phyloP scores from a whole-genome alignment of 2,888 invertebrate species.

The Tipula helvola region DNA sequence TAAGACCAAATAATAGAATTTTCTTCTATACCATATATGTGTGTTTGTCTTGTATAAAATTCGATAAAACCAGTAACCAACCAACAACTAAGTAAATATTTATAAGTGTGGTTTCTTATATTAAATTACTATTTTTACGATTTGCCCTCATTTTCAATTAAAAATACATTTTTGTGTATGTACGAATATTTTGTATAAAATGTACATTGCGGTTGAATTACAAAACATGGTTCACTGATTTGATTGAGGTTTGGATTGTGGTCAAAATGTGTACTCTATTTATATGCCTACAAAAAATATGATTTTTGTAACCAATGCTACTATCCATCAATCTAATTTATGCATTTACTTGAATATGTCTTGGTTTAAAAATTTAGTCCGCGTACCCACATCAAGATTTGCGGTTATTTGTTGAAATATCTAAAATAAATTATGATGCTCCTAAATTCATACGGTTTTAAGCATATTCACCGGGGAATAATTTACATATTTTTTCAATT shows the following conservation, averaged over 20 bases:
- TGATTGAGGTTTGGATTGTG: neutral
- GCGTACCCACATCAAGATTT: neutral
- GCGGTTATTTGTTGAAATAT: neutral
- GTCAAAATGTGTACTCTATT: neutral
- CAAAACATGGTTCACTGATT: neutral
- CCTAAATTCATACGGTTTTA: neutral
- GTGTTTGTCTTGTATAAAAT: no score
- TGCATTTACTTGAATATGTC: neutral
- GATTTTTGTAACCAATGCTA: neutral
- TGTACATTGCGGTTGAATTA: neutral
- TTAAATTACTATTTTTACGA: neutral
- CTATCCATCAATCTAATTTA: neutral
- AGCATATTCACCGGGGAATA: neutral
- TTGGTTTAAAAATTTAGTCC: neutral
- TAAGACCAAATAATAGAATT: no score
- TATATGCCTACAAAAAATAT: neutral
- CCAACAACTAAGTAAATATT: neutral
- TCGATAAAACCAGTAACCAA: neutral
- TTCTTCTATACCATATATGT: no score
- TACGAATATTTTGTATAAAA: neutral
- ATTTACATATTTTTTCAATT: neutral
- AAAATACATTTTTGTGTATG: neutral
- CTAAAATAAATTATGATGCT: neutral
- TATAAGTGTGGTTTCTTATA: neutral
- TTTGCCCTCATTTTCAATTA: neutral